phyloP scores from a whole-genome alignment of 2,888 invertebrate species.

The Hydrotaea diabolus region DNA sequence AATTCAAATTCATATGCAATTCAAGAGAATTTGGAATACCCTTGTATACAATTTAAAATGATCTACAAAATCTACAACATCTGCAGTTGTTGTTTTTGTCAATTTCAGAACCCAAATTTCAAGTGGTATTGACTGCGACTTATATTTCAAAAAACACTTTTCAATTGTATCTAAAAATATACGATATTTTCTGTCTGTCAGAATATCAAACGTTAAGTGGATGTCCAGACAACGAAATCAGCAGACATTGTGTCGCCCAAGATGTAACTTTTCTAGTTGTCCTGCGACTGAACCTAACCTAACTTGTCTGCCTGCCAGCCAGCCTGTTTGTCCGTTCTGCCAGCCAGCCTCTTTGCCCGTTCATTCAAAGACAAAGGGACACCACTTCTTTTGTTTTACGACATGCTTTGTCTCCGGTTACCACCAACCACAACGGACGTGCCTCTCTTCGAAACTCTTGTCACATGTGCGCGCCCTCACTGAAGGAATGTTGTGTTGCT shows the following conservation, averaged over 20 bases:
- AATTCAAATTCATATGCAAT: slow-evolving; percentile 71
- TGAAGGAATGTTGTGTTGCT: too few species aligned
- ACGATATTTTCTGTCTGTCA: background rate
- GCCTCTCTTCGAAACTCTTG: slow-evolving; percentile 39
- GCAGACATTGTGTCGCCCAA: slow-evolving; percentile 64
- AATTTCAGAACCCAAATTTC: slow-evolving; percentile 19
- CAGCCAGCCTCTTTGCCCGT: background rate
- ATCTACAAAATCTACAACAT: slow-evolving; percentile 26
- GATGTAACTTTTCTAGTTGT: background rate
- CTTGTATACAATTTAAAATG: slow-evolving; percentile 40
- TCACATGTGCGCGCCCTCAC: slow-evolving; percentile 73
- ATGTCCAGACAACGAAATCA: slow-evolving; percentile 39
- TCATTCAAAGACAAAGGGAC: background rate
- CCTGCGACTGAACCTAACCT: background rate
- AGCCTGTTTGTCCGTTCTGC: background rate
- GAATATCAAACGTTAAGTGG: slow-evolving; percentile 45
- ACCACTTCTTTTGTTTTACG: slow-evolving; percentile 43
- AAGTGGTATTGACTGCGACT: slow-evolving; percentile 49
- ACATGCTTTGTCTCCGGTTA: slow-evolving; percentile 59
- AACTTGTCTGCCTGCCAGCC: background rate
- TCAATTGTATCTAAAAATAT: background rate
- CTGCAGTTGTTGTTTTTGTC: slow-evolving; percentile 25
- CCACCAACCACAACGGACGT: background rate
- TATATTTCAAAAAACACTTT: slow-evolving; percentile 34
- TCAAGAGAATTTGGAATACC: slow-evolving; percentile 75